Conservation (phyloP, 2,888 invertebrate species). For the Gastrophysa polygoni region DNA sequence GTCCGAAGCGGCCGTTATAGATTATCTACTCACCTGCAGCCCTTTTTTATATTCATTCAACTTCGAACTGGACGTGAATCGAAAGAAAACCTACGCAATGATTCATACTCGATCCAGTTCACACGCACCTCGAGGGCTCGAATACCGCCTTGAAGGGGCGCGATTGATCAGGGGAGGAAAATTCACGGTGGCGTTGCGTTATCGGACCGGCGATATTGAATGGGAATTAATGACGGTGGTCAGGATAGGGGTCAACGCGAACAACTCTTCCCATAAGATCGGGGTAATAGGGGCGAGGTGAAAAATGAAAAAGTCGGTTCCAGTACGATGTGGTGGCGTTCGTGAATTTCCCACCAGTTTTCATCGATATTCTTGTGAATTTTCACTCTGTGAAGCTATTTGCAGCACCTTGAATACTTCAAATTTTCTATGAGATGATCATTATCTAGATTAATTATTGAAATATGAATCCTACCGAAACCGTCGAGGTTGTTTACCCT, state of each 20-base stretch:
- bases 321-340: too few species aligned
- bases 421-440: too few species aligned
- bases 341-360: too few species aligned
- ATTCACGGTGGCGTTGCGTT: slow-evolving; percentile 1
- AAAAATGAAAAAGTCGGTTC: neutral
- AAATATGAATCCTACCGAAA: too few species aligned
- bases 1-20: slow-evolving; percentile 37
- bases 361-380: too few species aligned
- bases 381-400: too few species aligned
- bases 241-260: neutral
- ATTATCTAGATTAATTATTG: too few species aligned
- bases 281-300: neutral
- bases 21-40: slow-evolving; percentile 39
- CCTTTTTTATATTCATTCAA: slow-evolving; percentile 32
- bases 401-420: too few species aligned
- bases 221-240: neutral
- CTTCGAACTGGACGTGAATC: slow-evolving; percentile 32
- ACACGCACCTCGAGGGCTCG: slow-evolving; percentile 35
- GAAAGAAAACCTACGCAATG: slow-evolving; percentile 31
- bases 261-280: neutral
- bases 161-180: slow-evolving; percentile 12
- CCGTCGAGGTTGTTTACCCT: too few species aligned
- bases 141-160: slow-evolving; percentile 28
- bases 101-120: slow-evolving; percentile 28
- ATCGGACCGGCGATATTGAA: neutral